Percentiles rank a stretch among this genome's conserved stretches.
Evolutionary conservation across 2,113 vertebrate species (phyloP).

Genomic region (Mesembrinibis cayennensis): DNA sequence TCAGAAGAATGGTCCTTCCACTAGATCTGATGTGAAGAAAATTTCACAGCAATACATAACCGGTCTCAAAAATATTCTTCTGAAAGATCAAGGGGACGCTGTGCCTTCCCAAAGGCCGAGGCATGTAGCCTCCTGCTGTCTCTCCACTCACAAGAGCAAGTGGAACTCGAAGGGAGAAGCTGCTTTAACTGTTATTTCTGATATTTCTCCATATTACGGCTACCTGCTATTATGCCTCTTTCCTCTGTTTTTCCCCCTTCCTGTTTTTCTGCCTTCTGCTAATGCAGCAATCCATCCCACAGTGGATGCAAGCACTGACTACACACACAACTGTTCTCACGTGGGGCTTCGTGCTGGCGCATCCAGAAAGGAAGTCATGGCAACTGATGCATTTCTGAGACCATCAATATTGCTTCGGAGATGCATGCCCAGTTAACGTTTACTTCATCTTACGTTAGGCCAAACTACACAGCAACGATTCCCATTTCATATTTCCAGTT

Average conservation of each 20-base stretch:
- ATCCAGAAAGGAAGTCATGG: not conserved
- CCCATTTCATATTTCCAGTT: not conserved
- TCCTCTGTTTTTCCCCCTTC: not conserved
- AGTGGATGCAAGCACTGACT: not conserved
- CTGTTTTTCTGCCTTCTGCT: not conserved
- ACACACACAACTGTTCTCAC: not conserved
- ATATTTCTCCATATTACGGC: not conserved
- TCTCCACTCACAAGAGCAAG: not conserved
- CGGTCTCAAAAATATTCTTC: not conserved
- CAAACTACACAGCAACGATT: not conserved
- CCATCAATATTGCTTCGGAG: accelerated
- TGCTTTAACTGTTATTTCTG: not conserved
- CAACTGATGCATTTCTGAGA: not conserved
- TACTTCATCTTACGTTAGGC: not conserved
- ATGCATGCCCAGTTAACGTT: not conserved
- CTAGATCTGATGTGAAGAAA: not conserved
- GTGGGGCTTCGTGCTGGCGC: not conserved
- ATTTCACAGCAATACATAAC: not conserved
- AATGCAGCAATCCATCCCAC: not conserved
- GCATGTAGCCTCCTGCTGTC: not conserved
- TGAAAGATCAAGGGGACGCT: not conserved
- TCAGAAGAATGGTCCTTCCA: not conserved
- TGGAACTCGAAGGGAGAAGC: not conserved
- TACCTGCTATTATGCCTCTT: not conserved
- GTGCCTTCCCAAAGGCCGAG: not conserved